Base-by-base conservation (phyloP, 1,140 invertebrate genomes). In the Pachypeltis micranthus region DNA sequence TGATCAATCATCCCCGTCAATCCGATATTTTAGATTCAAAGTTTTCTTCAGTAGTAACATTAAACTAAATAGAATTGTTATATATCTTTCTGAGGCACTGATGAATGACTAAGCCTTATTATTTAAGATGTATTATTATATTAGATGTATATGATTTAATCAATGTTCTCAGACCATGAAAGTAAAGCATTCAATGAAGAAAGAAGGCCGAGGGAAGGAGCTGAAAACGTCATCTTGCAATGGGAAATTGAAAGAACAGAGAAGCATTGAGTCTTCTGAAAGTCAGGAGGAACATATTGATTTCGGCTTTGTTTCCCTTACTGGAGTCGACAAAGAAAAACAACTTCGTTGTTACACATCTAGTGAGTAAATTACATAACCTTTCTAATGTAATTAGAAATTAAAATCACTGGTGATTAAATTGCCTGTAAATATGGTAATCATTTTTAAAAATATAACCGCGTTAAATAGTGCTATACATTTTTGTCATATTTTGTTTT, bases 401-500 rank as follows among this genome's bases (percentile, higher is more conserved):
- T 39, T n/a, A n/a, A n/a, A n/a, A n/a, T n/a, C n/a, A n/a, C n/a
- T n/a, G 16, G 31, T 39, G 31, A 39, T 39, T 16, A 7, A 7
- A 39, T 39, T 7, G 31, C 7, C 31, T 39, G 31, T 7, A 39
- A 39, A 29, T n/a, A n/a, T n/a, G n/a, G n/a, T n/a, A n/a, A n/a
- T n/a, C n/a, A n/a, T n/a, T n/a, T n/a, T n/a, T n/a, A n/a, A n/a
- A n/a, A n/a, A n/a, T n/a, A n/a, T n/a, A n/a, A n/a, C n/a, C n/a
- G n/a, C n/a, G n/a, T n/a, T n/a, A n/a, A n/a, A n/a, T n/a, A n/a
- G n/a, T n/a, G n/a, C n/a, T n/a, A n/a, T 39, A 7, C 34, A 39
- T 39, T 39, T 39, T 39, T 7, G 34, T 7, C 34, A n/a, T 39
- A n/a, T 39, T 39, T 39, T n/a, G n/a, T 39, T 65, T 66, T 63